Evolutionary conservation across 37 sponge, comb jelly and placozoan species (phyloP), one percentile per base, ranked within the genome.

Genomic region (Aplysina aerophoba): DNA sequence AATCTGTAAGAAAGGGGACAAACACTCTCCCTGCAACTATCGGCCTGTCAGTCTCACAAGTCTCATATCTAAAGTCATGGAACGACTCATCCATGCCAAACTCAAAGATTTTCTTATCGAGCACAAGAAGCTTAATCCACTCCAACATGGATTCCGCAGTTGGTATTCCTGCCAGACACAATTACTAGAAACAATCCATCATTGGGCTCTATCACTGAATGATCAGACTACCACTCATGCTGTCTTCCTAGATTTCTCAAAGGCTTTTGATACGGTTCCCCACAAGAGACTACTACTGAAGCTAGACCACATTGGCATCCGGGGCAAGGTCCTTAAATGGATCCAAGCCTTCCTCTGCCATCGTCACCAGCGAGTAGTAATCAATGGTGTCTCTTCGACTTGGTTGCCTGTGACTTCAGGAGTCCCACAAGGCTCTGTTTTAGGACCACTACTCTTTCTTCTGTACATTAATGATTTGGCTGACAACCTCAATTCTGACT

Each of bases 401-500:
- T 88, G 89, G 89, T 1, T 33, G 4, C 19, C 37, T 5, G 83
- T 89, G 16, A 75, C 55, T 21, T 82, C 83, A 5, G 88, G 88
- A 21, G 83, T 87, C 17, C 88, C 83, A 21, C 88, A 87, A 27
- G 88, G 88, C 15, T 72, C 88, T 14, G 77, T 87, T 37, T 35
- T 87, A n/a, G 88, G 88, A 56, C 83, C 83, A 2, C n/a, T 87
- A 16, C 36, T 87, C 30, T 87, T 65, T 71, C 22, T 87, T 27
- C 68, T 89, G 22, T 89, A 89, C 54, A 55, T 84, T 39, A 79
- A 84, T 73, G n/a, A n/a, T n/a, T n/a, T n/a, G n/a, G n/a, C n/a
- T 33, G 55, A 50, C 13, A 28, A 50, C 17, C 24, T 81, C 38
- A 60, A 35, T 36, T 81, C 82, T 20, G 4, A n/a, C 14, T 19